Evolutionary conservation across 1,140 invertebrate genomes (phyloP).

Genomic region (Choristoneura fumiferana): DNA sequence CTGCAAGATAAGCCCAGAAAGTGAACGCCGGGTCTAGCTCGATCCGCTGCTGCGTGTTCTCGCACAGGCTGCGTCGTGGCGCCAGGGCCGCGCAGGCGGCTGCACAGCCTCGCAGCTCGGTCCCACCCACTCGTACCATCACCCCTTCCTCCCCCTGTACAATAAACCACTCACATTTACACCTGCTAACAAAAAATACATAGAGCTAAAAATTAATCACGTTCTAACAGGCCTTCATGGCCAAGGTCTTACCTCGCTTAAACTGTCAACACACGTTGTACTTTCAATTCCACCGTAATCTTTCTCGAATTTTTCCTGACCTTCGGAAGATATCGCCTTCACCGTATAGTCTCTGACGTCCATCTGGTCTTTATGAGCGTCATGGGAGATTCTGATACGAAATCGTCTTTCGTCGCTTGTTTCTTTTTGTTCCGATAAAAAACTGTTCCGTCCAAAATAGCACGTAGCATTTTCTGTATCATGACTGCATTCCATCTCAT

Average conservation of each 20-base stretch:
- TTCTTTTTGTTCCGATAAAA: slow-evolving; percentile 39
- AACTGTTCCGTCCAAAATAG: slow-evolving; percentile 47
- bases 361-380: slow-evolving; percentile 35
- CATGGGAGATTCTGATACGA: slow-evolving; percentile 49
- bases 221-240: too few relatives aligned
- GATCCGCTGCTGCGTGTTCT: slow-evolving; percentile 79
- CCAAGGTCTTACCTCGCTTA: slow-evolving; percentile 36
- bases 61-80: slow-evolving; percentile 80
- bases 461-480: slow-evolving; percentile 47
- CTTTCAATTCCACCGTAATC: slow-evolving; percentile 46
- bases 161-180: too few relatives aligned
- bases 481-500: slow-evolving; percentile 49
- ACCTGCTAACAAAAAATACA: too few relatives aligned
- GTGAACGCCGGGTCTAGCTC: slow-evolving; percentile 83
- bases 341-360: slow-evolving; percentile 53
- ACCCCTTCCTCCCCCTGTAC: slow-evolving; percentile 31
- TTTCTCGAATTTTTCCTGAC: slow-evolving; percentile 36
- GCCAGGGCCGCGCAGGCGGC: slow-evolving; percentile 79
- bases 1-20: slow-evolving; percentile 87
- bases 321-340: slow-evolving; percentile 40
- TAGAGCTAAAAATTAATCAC: too few relatives aligned
- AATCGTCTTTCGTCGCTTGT: slow-evolving; percentile 31
- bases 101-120: slow-evolving; percentile 39
- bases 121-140: slow-evolving; percentile 43
- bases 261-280: slow-evolving; percentile 51